Evolutionary conservation across 2,113 vertebrate species (phyloP).

Genomic region (Sylvilagus bachmani): DNA sequence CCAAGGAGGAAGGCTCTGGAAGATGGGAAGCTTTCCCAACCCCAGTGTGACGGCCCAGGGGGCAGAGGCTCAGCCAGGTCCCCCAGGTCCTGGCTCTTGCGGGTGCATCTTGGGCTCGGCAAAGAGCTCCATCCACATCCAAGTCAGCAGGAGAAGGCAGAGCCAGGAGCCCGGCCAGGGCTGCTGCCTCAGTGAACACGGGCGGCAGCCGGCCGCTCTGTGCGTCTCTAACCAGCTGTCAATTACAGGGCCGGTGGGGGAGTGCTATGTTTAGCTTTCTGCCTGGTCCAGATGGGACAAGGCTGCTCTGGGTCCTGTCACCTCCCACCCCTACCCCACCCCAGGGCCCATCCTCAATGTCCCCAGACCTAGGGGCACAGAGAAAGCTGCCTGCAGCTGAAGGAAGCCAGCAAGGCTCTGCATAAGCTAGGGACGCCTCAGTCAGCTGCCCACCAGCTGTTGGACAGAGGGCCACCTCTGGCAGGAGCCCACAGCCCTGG

Average conservation of each 20-base stretch:
- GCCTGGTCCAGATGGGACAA: not conserved
- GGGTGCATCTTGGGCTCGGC: not conserved
- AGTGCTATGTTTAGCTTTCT: conserved; percentile 83
- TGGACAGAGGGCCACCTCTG: not conserved
- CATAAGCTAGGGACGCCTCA: not conserved
- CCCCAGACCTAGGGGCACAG: not conserved
- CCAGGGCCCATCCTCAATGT: not conserved
- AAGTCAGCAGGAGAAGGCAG: conserved; percentile 64
- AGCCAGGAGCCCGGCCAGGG: conserved; percentile 47
- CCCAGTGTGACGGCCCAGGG: accelerated
- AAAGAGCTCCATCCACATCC: not conserved
- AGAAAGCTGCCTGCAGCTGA: not conserved
- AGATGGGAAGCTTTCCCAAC: not conserved
- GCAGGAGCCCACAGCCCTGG: not conserved
- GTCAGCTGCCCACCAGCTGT: not conserved
- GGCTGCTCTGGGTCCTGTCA: not conserved
- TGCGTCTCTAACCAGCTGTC: conserved; percentile 80
- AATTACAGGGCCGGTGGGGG: conserved; percentile 67
- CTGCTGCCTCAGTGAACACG: conserved; percentile 75
- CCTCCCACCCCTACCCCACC: too few species aligned
- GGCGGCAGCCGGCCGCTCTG: conserved; percentile 71
- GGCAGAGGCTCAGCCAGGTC: not conserved
- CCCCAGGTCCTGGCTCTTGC: not conserved
- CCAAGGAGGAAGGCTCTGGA: not conserved
- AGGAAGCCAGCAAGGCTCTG: not conserved